Evolutionary conservation across 2,113 vertebrate species (phyloP), one percentile per base, ranked within the genome.

Genomic region (mouse (Mus musculus)): DNA sequence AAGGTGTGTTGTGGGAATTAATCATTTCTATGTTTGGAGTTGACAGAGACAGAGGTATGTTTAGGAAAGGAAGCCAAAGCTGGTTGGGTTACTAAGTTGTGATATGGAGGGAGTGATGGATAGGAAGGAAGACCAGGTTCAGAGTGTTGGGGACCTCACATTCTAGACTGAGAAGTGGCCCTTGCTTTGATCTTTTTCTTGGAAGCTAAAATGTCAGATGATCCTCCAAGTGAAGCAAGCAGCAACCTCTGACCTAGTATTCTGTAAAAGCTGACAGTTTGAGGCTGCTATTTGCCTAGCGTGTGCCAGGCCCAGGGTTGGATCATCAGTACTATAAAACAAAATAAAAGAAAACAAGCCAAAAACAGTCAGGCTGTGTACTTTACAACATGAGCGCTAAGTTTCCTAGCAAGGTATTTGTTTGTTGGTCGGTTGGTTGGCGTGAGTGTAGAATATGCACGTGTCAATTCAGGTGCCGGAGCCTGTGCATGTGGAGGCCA

Each of bases 171-270:
- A 54, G 49, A 69, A 59, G 56, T 1, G 88, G 75, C 10, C 65
- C n/a, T 72, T 81, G 36, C 17, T 92, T 28, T 75, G 86, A 95
- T 85, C 52, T 54, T 81, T 75, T 56, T 33, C 46, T 54, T 95
- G 72, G 65, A 95, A 90, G 19, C 82, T 85, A 28, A 39, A 67
- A 93, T 77, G 88, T 5, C 16, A 84, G 49, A 19, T 7, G 10
- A 7, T 30, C 24, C 19, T 13, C 10, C 13, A 16, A 71, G 59
- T 36, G 9, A 77, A 33, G 49, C 56, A 65, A 73, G 76, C 17
- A 59, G 54, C 20, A 13, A 16, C 16, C 77, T 56, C 52, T 78
- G 24, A 12, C 28, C 39, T 10, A 28, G 12, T 2, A 9, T n/a
- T 56, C 78, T 88, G 8, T 61, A 24, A 61, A 59, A 36, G 61